Conservation (phyloP, 2,888 invertebrate species). For the Conomelus anceps region DNA sequence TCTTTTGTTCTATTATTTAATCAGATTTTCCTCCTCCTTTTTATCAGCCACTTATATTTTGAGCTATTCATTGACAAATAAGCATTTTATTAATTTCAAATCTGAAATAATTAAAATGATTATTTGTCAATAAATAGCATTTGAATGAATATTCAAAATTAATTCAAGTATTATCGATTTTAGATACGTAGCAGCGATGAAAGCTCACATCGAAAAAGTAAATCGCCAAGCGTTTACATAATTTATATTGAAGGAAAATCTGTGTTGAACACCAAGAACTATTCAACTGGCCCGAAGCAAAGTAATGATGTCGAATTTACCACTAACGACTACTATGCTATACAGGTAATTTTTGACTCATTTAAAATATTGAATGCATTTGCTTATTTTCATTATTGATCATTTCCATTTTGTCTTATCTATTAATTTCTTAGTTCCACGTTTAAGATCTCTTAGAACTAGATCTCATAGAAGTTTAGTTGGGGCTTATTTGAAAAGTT, state of each 20-base stretch:
- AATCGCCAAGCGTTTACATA: constrained; percentile 53
- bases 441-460: too few relatives aligned
- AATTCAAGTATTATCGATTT: neutral
- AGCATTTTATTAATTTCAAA: too few relatives aligned
- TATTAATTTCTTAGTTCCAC: too few relatives aligned
- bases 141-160: neutral
- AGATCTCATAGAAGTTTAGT: too few relatives aligned
- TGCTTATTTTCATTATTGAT: neutral
- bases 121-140: neutral
- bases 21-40: too few relatives aligned
- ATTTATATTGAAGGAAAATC: constrained; percentile 76
- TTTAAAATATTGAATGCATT: neutral
- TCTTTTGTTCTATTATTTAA: too few relatives aligned
- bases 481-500: too few relatives aligned
- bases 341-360: constrained; percentile 48
- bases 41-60: too few relatives aligned
- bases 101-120: too few relatives aligned
- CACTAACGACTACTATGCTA: constrained; percentile 68
- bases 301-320: constrained; percentile 55
- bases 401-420: too few relatives aligned
- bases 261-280: constrained; percentile 63
- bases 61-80: too few relatives aligned
- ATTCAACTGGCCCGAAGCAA: constrained; percentile 39
- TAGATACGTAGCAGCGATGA: constrained; percentile 50
- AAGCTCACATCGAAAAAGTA: constrained; percentile 51